phyloP scores from a whole-genome alignment of 2,113 vertebrate genomes.

The Ellobius talpinus region DNA sequence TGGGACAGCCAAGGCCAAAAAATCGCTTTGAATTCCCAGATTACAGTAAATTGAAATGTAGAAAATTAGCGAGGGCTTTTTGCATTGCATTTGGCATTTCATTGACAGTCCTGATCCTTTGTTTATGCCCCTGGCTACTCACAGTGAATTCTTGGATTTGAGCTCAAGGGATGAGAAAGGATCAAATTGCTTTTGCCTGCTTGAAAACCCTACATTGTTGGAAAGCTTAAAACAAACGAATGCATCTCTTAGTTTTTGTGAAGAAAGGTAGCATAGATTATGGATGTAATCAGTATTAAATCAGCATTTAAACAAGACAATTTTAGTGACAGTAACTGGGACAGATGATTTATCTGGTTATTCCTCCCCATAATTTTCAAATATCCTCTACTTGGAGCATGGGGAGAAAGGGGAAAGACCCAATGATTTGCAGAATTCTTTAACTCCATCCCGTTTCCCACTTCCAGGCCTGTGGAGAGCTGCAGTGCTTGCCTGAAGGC shows the following conservation, averaged over 20 bases:
- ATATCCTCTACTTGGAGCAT: background rate
- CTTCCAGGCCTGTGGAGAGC: background rate
- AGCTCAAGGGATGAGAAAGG: background rate
- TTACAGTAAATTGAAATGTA: slow-evolving; percentile 41
- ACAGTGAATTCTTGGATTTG: slow-evolving; percentile 49
- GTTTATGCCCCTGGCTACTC: slow-evolving; percentile 47
- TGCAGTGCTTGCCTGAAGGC: background rate
- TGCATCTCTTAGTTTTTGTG: background rate
- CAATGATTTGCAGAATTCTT: slow-evolving; percentile 30
- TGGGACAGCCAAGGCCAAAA: background rate
- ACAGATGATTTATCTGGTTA: background rate
- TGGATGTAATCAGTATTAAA: background rate
- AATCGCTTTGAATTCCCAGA: slow-evolving; percentile 30
- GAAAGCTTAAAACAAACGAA: slow-evolving; percentile 39
- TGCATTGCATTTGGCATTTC: slow-evolving; percentile 10
- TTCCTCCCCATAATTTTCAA: background rate
- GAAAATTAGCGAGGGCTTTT: background rate
- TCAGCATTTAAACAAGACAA: background rate
- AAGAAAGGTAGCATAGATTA: background rate
- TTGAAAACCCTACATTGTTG: slow-evolving; percentile 38
- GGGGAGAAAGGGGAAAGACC: background rate
- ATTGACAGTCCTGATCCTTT: slow-evolving; percentile 10
- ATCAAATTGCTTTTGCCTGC: slow-evolving; percentile 38
- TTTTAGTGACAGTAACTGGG: background rate
- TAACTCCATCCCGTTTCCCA: background rate